Evolutionary conservation across 1,140 invertebrate species (phyloP), one percentile per base, ranked within the genome.

Genomic region (Hyphantria cunea): DNA sequence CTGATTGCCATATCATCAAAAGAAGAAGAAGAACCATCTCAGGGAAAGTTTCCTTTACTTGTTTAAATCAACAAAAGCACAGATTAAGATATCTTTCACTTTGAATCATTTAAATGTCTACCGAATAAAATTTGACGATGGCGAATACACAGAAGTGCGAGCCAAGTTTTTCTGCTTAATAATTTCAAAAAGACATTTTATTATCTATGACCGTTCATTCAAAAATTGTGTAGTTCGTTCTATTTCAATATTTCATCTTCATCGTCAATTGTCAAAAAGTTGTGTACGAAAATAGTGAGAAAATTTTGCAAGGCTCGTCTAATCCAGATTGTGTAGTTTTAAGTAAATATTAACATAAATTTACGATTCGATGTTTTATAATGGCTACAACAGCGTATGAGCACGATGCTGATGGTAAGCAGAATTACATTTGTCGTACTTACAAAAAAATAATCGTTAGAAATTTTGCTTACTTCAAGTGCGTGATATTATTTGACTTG

Each of bases 311-410:
- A 68, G 58, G 58, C 55, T 34, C 42, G 55, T 48, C 17, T 5
- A 5, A 25, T 25, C 17, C 32, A 55, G 50, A 37, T 63, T 63
- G 55, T 50, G 44, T 17, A 33, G 59, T 60, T 65, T 50, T 32
- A 51, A 32, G 48, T 51, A 14, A 42, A n/a, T 39, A 39, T 39
- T 39, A 32, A 51, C 25, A 49, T 15, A 9, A 39, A 37, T 2
- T 31, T 15, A 8, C 3, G 37, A 15, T n/a, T 70, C 59, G 32
- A 60, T 71, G 69, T 58, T 54, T 44, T 58, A 75, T 72, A 68
- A 90, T 90, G 87, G 84, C 87, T 52, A 84, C 84, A 58, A 76
- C 79, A 53, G 68, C 83, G 32, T 90, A 90, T 70, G 83, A 84
- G 64, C 87, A 77, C 52, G 87, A 90, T 68, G 85, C 85, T 56